Percentiles rank a stretch among this genome's conserved stretches.
Evolutionary conservation across 2,888 invertebrate species (phyloP).

Genomic region (Tetragonisca angustula): DNA sequence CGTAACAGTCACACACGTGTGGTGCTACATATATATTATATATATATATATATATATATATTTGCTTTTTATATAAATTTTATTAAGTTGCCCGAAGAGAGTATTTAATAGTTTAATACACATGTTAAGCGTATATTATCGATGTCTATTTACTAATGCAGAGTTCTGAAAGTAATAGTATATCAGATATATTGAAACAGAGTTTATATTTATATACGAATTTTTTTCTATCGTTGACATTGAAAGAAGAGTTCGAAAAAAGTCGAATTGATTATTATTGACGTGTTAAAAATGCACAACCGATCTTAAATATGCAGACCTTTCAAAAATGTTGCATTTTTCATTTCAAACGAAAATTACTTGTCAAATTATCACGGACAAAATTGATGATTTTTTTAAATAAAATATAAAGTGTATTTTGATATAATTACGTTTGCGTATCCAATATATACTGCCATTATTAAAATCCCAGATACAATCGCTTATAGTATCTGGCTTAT

Average conservation of each 20-base stretch:
- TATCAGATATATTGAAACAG: conserved; percentile 43
- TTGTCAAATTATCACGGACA: not conserved
- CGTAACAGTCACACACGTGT: conserved; percentile 60
- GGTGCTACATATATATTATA: conserved; percentile 67
- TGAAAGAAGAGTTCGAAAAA: conserved; percentile 9
- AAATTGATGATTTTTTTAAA: conserved; percentile 29
- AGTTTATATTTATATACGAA: conserved; percentile 52
- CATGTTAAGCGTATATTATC: conserved; percentile 60
- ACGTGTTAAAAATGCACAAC: conserved; percentile 14
- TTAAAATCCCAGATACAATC: conserved; percentile 43
- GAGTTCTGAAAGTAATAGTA: conserved; percentile 44
- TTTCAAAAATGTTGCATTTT: conserved; percentile 56
- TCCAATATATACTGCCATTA: conserved; percentile 66
- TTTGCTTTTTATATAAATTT: conserved; percentile 72
- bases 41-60: conserved; percentile 57
- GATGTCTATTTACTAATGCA: conserved; percentile 59
- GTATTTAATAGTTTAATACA: conserved; percentile 73
- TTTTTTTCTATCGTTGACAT: conserved; percentile 40
- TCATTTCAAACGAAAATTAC: conserved; percentile 27
- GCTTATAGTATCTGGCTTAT: conserved; percentile 45
- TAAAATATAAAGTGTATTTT: conserved; percentile 33
- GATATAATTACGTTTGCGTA: conserved; percentile 49
- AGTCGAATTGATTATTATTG: conserved; percentile 9
- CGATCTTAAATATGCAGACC: conserved; percentile 26
- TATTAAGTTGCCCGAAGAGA: conserved; percentile 71